Evolutionary conservation across 2,888 invertebrate species (phyloP).

Genomic region (Eupithecia vulgata): DNA sequence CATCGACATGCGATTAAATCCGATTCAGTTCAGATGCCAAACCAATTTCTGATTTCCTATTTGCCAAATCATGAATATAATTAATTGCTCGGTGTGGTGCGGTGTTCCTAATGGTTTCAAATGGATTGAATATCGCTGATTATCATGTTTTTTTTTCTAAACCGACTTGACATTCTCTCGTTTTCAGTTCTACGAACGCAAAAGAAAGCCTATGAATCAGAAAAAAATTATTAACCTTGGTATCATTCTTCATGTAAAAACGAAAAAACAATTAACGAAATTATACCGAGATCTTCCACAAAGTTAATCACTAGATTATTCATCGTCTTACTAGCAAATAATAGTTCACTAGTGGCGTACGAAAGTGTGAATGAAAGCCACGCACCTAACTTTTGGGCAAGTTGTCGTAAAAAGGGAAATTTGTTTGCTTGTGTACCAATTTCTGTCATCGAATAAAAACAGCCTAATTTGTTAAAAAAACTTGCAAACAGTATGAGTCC

Average conservation of each 20-base stretch:
- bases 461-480: constrained; percentile 34
- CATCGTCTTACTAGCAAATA: background rate
- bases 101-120: background rate
- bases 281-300: background rate
- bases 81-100: background rate
- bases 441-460: background rate
- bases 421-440: background rate
- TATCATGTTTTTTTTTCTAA: background rate
- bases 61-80: background rate
- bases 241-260: background rate
- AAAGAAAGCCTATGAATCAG: no score
- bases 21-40: constrained; percentile 10
- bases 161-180: no score
- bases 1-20: constrained; percentile 17
- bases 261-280: background rate
- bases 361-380: background rate
- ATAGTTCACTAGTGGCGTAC: background rate
- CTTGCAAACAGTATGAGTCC: constrained; percentile 28
- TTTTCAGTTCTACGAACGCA: no score
- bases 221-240: background rate
- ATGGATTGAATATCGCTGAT: background rate
- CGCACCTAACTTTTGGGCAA: background rate
- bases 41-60: constrained; percentile 4
- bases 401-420: background rate
- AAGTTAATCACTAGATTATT: background rate